Conservation (phyloP, 2,888 invertebrate genomes). For the Tetragnatha montana region DNA sequence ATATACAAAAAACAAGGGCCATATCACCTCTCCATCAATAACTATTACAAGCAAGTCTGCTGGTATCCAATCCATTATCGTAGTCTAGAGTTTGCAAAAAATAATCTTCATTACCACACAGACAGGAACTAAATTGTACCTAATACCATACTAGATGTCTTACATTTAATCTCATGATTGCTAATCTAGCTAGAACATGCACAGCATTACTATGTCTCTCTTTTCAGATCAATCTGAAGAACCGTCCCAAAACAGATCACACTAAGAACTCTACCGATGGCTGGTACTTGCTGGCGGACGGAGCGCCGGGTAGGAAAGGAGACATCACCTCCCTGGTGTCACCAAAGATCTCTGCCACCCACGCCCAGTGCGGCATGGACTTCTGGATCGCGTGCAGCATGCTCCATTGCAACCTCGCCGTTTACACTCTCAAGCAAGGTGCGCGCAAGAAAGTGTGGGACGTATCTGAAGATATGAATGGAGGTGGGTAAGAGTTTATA, state of each 20-base stretch:
- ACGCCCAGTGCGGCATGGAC: conserved; percentile 57
- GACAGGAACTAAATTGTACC: no score
- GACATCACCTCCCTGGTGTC: conserved; percentile 62
- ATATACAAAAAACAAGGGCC: no score
- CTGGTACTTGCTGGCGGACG: conserved; percentile 67
- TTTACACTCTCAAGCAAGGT: conserved; percentile 7
- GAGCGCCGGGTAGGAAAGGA: conserved; percentile 26
- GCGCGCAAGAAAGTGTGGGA: conserved; percentile 29
- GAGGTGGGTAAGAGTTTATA: conserved; percentile 25
- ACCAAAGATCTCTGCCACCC: conserved; percentile 51
- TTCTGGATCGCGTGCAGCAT: conserved; percentile 65
- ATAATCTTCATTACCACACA: no score
- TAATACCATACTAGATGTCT: no score
- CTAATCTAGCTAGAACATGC: no score
- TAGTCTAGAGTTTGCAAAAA: no score
- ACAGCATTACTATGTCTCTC: neutral
- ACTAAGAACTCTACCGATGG: conserved; percentile 54
- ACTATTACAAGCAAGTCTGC: no score
- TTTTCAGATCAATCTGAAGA: conserved; percentile 48
- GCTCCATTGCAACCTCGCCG: conserved; percentile 1
- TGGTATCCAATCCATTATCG: no score
- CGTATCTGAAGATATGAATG: neutral
- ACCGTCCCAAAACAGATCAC: conserved; percentile 56
- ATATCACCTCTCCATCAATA: no score
- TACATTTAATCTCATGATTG: no score